Percentiles rank a stretch among this genome's conserved stretches.
These are phyloP conservation scores for Ctenopoma kingsleyae DNA, from an alignment of 2,797 vertebrate species.

Conservation along the genomic window DNA sequence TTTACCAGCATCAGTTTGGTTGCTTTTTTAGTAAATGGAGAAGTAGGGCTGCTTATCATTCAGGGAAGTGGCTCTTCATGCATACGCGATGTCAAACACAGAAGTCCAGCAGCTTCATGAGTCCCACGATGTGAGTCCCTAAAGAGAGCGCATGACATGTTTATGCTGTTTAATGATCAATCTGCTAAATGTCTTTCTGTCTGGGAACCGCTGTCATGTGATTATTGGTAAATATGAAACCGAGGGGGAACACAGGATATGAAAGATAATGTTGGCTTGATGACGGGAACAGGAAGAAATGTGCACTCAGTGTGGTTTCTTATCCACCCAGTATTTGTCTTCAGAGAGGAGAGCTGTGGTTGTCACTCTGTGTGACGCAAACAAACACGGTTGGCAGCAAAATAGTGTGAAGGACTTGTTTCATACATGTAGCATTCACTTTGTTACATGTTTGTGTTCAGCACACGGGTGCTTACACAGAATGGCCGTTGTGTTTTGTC, in stretches of 20 bases:
- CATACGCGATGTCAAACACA: background rate
- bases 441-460: background rate
- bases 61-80: slow-evolving; percentile 51
- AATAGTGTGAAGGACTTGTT: background rate
- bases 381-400: background rate
- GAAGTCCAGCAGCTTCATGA: slow-evolving; percentile 23
- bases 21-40: slow-evolving; percentile 37
- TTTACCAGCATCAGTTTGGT: slow-evolving; percentile 22
- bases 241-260: slow-evolving; percentile 24
- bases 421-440: background rate
- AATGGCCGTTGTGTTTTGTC: no score
- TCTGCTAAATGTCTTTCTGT: slow-evolving; percentile 18
- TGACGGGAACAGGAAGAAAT: slow-evolving; percentile 52
- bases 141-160: slow-evolving; percentile 18
- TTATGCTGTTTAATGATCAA: slow-evolving; percentile 21
- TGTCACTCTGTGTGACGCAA: slow-evolving; percentile 13
- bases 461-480: no score
- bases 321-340: slow-evolving; percentile 18
- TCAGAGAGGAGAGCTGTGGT: slow-evolving; percentile 10
- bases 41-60: slow-evolving; percentile 39
- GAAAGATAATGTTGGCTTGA: slow-evolving; percentile 19
- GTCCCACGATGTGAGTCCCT: background rate
- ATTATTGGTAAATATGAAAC: slow-evolving; percentile 52
- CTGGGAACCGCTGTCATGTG: slow-evolving; percentile 8
- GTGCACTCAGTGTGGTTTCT: slow-evolving; percentile 21